phyloP scores from a whole-genome alignment of 2,113 vertebrate genomes.

The Coracopsis vasa region DNA sequence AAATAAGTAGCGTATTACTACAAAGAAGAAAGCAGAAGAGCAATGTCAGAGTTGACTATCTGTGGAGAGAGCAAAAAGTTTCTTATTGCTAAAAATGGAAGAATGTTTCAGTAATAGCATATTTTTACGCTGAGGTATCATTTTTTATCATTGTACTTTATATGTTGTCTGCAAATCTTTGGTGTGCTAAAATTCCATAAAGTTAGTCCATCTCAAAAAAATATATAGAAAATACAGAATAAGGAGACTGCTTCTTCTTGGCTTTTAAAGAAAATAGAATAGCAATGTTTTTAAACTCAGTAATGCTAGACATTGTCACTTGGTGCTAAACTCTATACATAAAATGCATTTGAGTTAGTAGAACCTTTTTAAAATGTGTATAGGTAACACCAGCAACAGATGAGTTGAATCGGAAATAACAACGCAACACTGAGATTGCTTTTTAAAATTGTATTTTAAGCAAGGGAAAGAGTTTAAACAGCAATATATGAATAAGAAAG shows the following conservation, averaged over 20 bases:
- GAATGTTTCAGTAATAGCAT: background rate
- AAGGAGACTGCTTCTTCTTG: background rate
- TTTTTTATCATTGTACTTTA: background rate
- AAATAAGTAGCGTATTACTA: background rate
- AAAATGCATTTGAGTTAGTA: background rate
- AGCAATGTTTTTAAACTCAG: background rate
- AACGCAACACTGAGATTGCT: background rate
- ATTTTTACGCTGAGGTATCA: background rate
- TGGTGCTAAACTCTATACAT: background rate
- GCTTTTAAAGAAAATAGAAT: background rate
- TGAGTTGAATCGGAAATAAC: background rate
- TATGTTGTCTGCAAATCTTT: background rate
- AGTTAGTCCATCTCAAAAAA: background rate
- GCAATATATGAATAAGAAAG: background rate
- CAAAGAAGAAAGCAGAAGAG: background rate
- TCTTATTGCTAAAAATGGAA: background rate
- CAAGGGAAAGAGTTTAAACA: background rate
- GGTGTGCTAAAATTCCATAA: background rate
- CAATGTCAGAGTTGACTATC: background rate
- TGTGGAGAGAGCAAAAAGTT: background rate
- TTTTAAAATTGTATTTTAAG: background rate
- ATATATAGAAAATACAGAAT: background rate
- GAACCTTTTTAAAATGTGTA: background rate
- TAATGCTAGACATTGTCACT: background rate
- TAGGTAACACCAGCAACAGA: background rate